phyloP scores from a whole-genome alignment of 2,888 invertebrate species.

The Dasysyrphus albostriatus region DNA sequence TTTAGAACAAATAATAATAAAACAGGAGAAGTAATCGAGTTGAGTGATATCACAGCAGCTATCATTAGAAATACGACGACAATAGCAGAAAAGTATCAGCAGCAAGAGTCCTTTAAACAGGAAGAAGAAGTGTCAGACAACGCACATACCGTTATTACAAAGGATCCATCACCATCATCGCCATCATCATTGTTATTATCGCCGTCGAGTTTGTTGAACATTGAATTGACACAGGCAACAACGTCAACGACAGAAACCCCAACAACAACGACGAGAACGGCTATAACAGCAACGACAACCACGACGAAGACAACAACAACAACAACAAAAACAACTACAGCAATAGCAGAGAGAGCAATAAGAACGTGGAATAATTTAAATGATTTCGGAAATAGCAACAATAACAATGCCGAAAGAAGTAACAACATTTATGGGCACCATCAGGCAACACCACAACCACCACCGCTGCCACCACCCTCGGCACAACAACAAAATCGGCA shows the following conservation, averaged over 20 bases:
- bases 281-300: slow-evolving; percentile 19
- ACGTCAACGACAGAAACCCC: slow-evolving; percentile 73
- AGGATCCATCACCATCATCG: slow-evolving; percentile 65
- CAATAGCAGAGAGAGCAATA: slow-evolving; percentile 66
- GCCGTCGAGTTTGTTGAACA: slow-evolving; percentile 74
- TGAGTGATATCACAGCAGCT: slow-evolving; percentile 40
- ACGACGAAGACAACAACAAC: slow-evolving; percentile 51
- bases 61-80: slow-evolving; percentile 71
- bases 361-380: slow-evolving; percentile 66
- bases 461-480: slow-evolving; percentile 63
- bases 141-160: slow-evolving; percentile 66
- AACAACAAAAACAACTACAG: slow-evolving; percentile 33
- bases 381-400: slow-evolving; percentile 62
- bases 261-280: slow-evolving; percentile 56
- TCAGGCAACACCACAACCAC: slow-evolving; percentile 48
- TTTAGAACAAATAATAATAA: slow-evolving; percentile 76
- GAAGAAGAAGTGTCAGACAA: slow-evolving; percentile 54
- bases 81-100: slow-evolving; percentile 20
- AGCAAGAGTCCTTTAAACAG: slow-evolving; percentile 20
- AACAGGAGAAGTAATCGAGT: slow-evolving; percentile 50
- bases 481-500: slow-evolving; percentile 72
- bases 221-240: slow-evolving; percentile 76
- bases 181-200: slow-evolving; percentile 51
- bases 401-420: slow-evolving; percentile 59
- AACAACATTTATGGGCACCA: slow-evolving; percentile 57